phyloP scores from a whole-genome alignment of 2,888 invertebrate species.

The Rhagium mordax region DNA sequence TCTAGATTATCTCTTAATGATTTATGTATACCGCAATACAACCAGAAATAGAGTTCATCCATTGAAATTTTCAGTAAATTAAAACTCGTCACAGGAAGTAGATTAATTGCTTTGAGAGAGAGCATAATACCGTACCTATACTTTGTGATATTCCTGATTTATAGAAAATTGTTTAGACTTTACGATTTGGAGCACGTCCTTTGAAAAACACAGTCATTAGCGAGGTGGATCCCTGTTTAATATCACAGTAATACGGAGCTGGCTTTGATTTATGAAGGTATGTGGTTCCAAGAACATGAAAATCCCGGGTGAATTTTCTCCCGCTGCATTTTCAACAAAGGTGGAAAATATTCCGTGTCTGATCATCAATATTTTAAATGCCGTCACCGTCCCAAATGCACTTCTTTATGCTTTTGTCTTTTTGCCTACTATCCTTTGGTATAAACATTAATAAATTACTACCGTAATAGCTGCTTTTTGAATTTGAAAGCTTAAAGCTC shows the following conservation, averaged over 20 bases:
- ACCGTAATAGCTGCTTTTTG: slow-evolving; percentile 8
- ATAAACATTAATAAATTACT: slow-evolving; percentile 18
- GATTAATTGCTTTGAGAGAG: slow-evolving; percentile 25
- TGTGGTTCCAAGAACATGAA: slow-evolving; percentile 38
- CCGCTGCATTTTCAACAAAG: slow-evolving; percentile 52
- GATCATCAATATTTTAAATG: slow-evolving; percentile 53
- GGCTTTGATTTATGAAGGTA: slow-evolving; percentile 52
- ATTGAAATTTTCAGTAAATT: slow-evolving; percentile 3
- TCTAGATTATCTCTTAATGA: not conserved
- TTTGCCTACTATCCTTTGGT: slow-evolving; percentile 15
- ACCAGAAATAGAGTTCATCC: not conserved
- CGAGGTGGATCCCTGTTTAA: slow-evolving; percentile 41
- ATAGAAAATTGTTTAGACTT: slow-evolving; percentile 34
- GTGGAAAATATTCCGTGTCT: slow-evolving; percentile 49
- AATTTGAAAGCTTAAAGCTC: not conserved
- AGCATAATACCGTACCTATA: slow-evolving; percentile 6
- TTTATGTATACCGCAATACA: not conserved
- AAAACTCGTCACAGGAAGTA: slow-evolving; percentile 21
- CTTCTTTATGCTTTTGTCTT: slow-evolving; percentile 12
- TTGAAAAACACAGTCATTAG: slow-evolving; percentile 36
- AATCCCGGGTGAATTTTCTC: slow-evolving; percentile 49
- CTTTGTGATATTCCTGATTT: slow-evolving; percentile 30
- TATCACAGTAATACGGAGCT: slow-evolving; percentile 46
- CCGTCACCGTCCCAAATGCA: slow-evolving; percentile 30
- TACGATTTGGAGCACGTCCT: slow-evolving; percentile 28